Evolutionary conservation across 1,140 invertebrate species (phyloP).

Genomic region (Pollicipes pollicipes): DNA sequence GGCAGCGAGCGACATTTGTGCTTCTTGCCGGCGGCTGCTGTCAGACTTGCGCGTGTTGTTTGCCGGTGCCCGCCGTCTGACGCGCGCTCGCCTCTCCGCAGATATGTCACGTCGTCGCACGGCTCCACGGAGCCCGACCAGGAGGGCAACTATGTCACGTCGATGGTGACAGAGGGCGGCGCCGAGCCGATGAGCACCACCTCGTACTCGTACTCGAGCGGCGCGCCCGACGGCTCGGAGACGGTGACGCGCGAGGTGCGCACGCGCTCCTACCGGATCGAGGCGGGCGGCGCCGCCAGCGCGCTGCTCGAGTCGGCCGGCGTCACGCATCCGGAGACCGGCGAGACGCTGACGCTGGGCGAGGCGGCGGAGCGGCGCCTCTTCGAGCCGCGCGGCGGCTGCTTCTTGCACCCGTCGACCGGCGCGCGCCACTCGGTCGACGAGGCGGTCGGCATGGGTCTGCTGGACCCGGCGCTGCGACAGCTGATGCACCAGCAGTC

Average conservation of each 20-base stretch:
- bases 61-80: not conserved
- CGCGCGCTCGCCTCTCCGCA: no score
- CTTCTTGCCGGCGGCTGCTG: no score
- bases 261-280: not conserved
- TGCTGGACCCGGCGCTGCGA: constrained; percentile 54
- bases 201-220: not conserved
- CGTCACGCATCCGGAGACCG: constrained; percentile 68
- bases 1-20: no score
- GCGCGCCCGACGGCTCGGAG: not conserved
- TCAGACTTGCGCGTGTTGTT: no score
- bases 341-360: constrained; percentile 56
- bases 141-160: not conserved
- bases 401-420: constrained; percentile 31
- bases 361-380: constrained; percentile 65
- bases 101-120: not conserved
- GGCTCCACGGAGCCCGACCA: not conserved
- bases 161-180: not conserved
- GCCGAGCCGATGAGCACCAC: not conserved
- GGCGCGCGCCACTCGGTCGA: constrained; percentile 35
- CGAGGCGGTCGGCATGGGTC: constrained; percentile 53
- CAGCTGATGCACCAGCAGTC: constrained; percentile 53
- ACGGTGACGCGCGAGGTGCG: not conserved
- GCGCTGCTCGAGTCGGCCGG: constrained; percentile 26
- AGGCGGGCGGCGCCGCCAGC: not conserved
- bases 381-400: constrained; percentile 45